Conservation (phyloP, 2,888 invertebrate species). For the Chrysopilus asiliformis region DNA sequence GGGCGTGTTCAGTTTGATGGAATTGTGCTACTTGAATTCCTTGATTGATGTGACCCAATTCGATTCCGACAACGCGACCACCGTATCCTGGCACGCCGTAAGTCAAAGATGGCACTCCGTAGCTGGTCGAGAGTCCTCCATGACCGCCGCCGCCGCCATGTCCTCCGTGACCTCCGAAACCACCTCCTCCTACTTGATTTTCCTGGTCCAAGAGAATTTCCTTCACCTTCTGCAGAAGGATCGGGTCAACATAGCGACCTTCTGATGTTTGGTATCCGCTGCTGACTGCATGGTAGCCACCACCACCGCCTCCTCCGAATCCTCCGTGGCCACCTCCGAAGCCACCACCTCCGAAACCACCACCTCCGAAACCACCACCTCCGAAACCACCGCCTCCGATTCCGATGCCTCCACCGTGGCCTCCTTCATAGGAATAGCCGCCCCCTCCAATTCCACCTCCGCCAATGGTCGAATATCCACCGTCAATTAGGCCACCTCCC, state of each 20-base stretch:
- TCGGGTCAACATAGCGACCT: conserved; percentile 59
- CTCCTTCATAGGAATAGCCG: conserved; percentile 2
- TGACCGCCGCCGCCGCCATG: conserved; percentile 34
- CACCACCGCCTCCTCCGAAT: conserved; percentile 25
- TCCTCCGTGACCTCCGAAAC: conserved; percentile 36
- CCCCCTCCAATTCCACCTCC: conserved; percentile 37
- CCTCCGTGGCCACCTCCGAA: conserved; percentile 4
- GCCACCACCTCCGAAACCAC: conserved; percentile 4
- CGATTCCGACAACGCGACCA: conserved; percentile 59
- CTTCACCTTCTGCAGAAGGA: conserved; percentile 61
- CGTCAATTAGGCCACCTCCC: too few species aligned
- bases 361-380: conserved; percentile 4
- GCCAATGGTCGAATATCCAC: conserved; percentile 2
- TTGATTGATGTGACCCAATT: conserved; percentile 64
- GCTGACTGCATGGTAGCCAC: conserved; percentile 55
- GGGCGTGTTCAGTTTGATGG: conserved; percentile 46
- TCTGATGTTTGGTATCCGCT: conserved; percentile 60
- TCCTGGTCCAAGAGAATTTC: conserved; percentile 67
- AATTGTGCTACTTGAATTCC: conserved; percentile 70
- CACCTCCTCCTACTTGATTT: conserved; percentile 37
- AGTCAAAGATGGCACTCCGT: conserved; percentile 48
- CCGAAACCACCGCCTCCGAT: conserved; percentile 8
- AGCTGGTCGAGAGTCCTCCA: conserved; percentile 42
- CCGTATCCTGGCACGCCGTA: conserved; percentile 43
- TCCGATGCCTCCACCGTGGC: conserved; percentile 9